Evolutionary conservation across 2,113 vertebrate species (phyloP), one percentile per base, ranked within the genome.

Genomic region (Tiliqua scincoides): DNA sequence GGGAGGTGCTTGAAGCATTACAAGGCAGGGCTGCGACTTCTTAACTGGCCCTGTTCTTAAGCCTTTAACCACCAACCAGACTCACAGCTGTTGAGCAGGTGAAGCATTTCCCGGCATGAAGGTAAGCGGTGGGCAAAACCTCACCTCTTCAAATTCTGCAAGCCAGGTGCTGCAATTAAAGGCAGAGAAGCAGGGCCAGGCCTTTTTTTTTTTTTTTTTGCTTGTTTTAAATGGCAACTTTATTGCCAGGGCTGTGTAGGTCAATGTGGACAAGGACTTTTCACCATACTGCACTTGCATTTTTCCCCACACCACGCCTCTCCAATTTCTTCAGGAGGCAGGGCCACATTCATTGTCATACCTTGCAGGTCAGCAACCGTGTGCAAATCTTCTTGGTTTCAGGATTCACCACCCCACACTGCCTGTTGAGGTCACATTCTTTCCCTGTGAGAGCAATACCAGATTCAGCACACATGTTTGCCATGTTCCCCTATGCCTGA

Each of bases 331-430:
- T 7, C 37, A n/a, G 52, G 2, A 59, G 37, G 63, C 94, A 30
- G 57, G 15, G 3, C 59, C 76, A 57, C 9, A 23, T n/a, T 25
- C 37, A 62, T 68, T 7, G 7, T 23, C 2, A 95, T 97, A 99
- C 98, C 96, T 99, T 99, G 97, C 98, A 99, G 79, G 98, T 98
- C 84, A 99, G 95, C 89, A 98, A 94, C 68, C 98, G 97, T n/a
- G 98, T 98, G 94, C 98, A 98, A 91, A 98, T 97, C 94, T 98
- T 98, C 95, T 98, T 98, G 95, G 97, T 97, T 92, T 98, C 98
- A 0, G 97, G 98, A 94, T 99, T 98, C 78, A 98, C 93, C 82
- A 98, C 98, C 9, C 98, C 98, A 63, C 98, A 99, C 95, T 99
- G 98, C 92, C 97, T 97, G 95, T 98, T 98, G 94, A 98, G 95